These are phyloP conservation scores for Coreoperca whiteheadi DNA, from an alignment of 2,113 vertebrate genomes.

Conservation along the genomic window DNA sequence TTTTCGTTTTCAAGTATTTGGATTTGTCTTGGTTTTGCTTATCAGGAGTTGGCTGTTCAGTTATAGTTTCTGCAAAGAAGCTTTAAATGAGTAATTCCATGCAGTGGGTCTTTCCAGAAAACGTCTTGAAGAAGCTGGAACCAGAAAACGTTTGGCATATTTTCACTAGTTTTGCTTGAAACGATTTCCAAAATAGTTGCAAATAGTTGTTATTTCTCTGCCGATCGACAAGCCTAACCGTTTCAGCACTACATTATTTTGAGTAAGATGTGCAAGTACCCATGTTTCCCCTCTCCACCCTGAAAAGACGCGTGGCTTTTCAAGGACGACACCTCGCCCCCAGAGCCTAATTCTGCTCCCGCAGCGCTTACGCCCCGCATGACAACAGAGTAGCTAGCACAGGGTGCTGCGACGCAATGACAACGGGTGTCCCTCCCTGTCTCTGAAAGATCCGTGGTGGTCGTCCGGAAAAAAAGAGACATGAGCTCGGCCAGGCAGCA, in stretches of 20 bases:
- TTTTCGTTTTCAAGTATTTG: neutral
- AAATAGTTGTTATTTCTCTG: too few relatives aligned
- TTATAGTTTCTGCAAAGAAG: too few relatives aligned
- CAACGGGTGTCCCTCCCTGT: slow-evolving; percentile 18
- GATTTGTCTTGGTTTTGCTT: neutral
- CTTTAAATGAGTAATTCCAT: too few relatives aligned
- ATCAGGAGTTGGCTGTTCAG: neutral
- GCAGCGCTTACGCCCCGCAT: neutral
- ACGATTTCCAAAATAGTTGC: too few relatives aligned
- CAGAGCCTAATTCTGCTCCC: neutral
- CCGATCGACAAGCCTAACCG: neutral
- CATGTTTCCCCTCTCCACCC: neutral
- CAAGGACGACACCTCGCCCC: too few relatives aligned
- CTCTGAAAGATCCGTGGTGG: slow-evolving; percentile 13
- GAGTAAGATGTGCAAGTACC: too few relatives aligned
- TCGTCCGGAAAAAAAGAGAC: slow-evolving; percentile 30
- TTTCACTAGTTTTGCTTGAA: neutral
- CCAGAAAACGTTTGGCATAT: neutral
- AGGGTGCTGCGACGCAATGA: slow-evolving; percentile 27
- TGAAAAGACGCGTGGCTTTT: too few relatives aligned
- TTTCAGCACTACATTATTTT: neutral
- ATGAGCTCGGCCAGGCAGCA: slow-evolving; percentile 34
- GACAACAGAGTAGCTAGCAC: too few relatives aligned
- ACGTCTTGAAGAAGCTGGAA: neutral
- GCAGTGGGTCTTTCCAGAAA: too few relatives aligned